Base-by-base conservation (phyloP, 2,888 invertebrate genomes). In the Scelioninae gen. 1 region DNA sequence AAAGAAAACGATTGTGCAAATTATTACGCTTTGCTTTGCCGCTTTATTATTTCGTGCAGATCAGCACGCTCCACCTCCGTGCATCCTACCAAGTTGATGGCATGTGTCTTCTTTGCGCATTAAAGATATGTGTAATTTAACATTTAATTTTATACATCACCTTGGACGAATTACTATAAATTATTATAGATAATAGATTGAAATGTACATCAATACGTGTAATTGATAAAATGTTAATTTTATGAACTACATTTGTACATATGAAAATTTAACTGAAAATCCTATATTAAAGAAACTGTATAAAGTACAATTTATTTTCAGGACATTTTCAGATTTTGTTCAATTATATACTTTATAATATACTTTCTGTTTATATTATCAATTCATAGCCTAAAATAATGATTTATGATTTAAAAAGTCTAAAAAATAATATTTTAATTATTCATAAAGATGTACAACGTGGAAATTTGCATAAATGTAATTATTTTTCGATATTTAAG, bases 21-120 rank as follows among this genome's bases (percentile, higher is more conserved):
- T 75, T 55, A 56, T 32, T 45, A 32, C 45, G 23, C 38, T 58
- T 69, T 13, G 32, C 56, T 53, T 62, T 60, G 56, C 77, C 69
- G 69, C 77, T 78, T 78, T 78, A 63, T 78, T 69, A 78, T 78
- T 78, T 78, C 69, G 69, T 69, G 63, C 62, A 60, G 56, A 32
- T 53, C 31, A 11, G 45, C 55, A 53, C 53, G 38, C 38, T 34
- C 56, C 75, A 49, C 75, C 75, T 76, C 47, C 75, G 56, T 56
- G 34, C 23, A 31, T 11, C 66, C 31, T 29, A 49, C 40, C 62
- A 45, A 53, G 49, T 53, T 5, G 58, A 23, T 56, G 43, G 11
- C 55, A 55, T 45, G 55, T 32, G 55, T 43, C 53, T 63, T 63
- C 43, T 55, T 55, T 34, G 31, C 34, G 16, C 63, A 16, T 2